These are phyloP conservation scores for Athetis lepigone DNA, from an alignment of 2,888 invertebrate species.

Conservation along the genomic window DNA sequence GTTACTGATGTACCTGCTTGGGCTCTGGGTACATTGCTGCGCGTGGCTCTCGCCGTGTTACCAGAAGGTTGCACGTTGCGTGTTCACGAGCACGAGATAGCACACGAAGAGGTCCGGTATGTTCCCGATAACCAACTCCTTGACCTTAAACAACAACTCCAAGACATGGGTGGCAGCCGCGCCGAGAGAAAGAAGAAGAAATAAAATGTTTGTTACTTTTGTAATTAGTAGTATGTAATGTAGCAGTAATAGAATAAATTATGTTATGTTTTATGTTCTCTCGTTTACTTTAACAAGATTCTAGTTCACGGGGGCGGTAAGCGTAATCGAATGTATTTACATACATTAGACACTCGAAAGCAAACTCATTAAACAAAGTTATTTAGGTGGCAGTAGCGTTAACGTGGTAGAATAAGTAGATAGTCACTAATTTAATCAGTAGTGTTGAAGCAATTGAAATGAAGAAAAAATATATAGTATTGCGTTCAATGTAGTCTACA, in stretches of 20 bases:
- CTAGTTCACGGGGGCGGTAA: background rate
- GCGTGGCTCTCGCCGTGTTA: constrained; percentile 93
- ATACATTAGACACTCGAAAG: no score
- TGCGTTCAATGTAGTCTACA: no score
- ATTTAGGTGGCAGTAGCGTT: no score
- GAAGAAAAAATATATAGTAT: no score
- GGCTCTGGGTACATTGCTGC: constrained; percentile 93
- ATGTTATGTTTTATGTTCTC: constrained; percentile 10
- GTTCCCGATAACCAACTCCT: constrained; percentile 96
- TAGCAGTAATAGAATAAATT: constrained; percentile 48
- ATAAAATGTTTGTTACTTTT: constrained; percentile 40
- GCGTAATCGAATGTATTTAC: no score
- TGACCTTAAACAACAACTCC: constrained; percentile 94
- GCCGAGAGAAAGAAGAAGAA: constrained; percentile 82
- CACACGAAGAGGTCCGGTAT: constrained; percentile 93
- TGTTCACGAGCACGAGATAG: constrained; percentile 92
- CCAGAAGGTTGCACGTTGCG: constrained; percentile 95
- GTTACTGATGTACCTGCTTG: constrained; percentile 91
- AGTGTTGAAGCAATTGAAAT: no score
- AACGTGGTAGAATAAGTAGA: no score
- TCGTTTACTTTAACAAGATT: background rate
- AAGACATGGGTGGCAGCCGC: constrained; percentile 91
- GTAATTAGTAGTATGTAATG: constrained; percentile 17
- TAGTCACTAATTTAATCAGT: no score
- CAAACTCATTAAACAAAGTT: no score